Base-by-base conservation (phyloP, 1,140 invertebrate genomes). In the Oedothorax gibbosus region DNA sequence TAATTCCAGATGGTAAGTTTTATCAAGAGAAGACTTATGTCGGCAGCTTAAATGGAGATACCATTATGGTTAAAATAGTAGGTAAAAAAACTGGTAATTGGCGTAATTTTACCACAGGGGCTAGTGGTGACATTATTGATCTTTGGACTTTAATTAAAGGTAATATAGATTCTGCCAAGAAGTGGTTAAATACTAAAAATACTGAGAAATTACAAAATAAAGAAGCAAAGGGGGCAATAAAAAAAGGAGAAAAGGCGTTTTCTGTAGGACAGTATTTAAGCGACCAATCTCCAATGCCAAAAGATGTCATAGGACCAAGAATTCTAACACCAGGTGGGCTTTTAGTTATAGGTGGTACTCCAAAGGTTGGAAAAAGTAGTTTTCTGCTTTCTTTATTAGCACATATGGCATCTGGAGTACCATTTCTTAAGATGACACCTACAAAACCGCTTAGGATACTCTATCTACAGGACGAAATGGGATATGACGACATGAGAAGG, bases 351-450 rank as follows among this genome's bases (percentile, higher is more conserved):
- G 68, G 68, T 9, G 68, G 68, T 50, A 53, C 68, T 50, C 68
- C 68, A 53, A 71, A 71, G 8, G 68, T 71, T 71, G 68, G 68
- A 2, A 71, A 71, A 53, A 71, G 68, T 71, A 53, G 8, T 71
- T 71, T 71, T 71, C 9, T 71, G 8, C 35, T 71, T 53, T 71
- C 68, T 53, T 71, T 49, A 53, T 53, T 71, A 49, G 51, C 9
- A 9, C 68, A 71, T 71, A 71, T 71, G 68, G 68, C 68, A 71
- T 2, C 3, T 4, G 68, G 68, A 49, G 8, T 50, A 71, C 8
- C 68, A 71, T 71, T 71, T 71, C 51, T 71, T 49, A 9, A 9
- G 3, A 71, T 71, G 68, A 53, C 2, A 71, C 68, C 68, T 49
- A 9, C 2, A 71, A 71, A 9, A 71, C 68, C 68, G 8, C 57